Evolutionary conservation across 2,113 vertebrate species (phyloP).

Genomic region (Origma solitaria): DNA sequence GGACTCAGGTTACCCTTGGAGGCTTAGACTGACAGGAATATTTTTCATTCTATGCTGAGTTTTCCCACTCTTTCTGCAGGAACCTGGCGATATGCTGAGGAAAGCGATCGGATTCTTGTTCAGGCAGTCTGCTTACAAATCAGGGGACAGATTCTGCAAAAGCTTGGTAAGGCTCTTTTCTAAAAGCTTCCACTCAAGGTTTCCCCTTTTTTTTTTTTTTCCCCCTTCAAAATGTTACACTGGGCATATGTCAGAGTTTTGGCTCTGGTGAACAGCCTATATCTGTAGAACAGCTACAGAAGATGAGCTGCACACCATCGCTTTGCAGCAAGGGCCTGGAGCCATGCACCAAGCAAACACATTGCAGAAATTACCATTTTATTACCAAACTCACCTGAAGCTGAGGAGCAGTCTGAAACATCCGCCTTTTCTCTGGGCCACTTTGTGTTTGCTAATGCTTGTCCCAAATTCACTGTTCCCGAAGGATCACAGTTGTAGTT

Average conservation of each 20-base stretch:
- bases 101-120: conserved; percentile 83
- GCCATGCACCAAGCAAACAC: neutral
- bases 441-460: rapidly evolving
- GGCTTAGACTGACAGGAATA: neutral
- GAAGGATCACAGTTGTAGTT: neutral
- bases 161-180: conserved; percentile 76
- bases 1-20: neutral
- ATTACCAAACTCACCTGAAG: neutral
- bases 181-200: neutral
- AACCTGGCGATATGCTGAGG: conserved; percentile 80
- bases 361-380: neutral
- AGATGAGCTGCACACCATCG: neutral
- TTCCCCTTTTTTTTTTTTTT: neutral
- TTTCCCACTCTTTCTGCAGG: conserved; percentile 67
- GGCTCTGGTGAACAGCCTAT: neutral
- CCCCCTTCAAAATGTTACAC: neutral
- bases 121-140: conserved; percentile 93
- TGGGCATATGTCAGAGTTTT: neutral
- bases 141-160: conserved; percentile 90
- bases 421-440: neutral
- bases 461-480: neutral
- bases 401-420: neutral
- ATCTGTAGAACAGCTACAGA: neutral
- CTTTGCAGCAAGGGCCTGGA: neutral
- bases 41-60: neutral